Percentiles rank a stretch among this genome's conserved stretches.
phyloP scores from a whole-genome alignment of 2,797 vertebrate genomes.

The Phoeniculus purpureus region DNA sequence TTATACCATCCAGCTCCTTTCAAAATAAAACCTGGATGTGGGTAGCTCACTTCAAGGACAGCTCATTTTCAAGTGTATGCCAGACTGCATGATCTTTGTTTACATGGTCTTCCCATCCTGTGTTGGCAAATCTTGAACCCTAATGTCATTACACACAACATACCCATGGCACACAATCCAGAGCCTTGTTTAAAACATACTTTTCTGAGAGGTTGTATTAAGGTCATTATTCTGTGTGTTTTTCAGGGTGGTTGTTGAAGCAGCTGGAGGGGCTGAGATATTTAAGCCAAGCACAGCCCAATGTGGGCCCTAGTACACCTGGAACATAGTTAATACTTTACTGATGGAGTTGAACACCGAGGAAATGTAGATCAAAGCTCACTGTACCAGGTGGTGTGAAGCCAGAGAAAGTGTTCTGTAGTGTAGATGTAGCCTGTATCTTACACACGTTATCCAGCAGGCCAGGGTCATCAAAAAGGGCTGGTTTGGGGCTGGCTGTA shows the following conservation, averaged over 20 bases:
- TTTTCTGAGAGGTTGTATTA: background rate
- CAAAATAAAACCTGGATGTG: background rate
- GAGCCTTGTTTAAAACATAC: background rate
- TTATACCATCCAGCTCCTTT: background rate
- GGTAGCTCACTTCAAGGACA: background rate
- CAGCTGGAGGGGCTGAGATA: background rate
- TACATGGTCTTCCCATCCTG: background rate
- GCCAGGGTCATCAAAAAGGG: background rate
- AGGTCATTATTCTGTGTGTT: background rate
- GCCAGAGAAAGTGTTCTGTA: background rate
- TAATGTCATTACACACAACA: background rate
- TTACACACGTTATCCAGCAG: background rate
- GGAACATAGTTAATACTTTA: background rate
- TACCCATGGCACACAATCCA: background rate
- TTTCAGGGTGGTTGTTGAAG: background rate
- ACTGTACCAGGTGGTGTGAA: background rate
- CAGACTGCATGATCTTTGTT: background rate
- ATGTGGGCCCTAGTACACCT: background rate
- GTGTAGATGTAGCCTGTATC: background rate
- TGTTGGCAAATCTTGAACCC: background rate
- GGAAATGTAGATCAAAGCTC: background rate
- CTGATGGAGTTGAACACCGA: background rate
- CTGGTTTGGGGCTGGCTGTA: background rate
- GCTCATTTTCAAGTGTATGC: background rate
- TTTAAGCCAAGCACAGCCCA: background rate